Base-by-base conservation (phyloP, 2,113 vertebrate species). In the Bos indicus region DNA sequence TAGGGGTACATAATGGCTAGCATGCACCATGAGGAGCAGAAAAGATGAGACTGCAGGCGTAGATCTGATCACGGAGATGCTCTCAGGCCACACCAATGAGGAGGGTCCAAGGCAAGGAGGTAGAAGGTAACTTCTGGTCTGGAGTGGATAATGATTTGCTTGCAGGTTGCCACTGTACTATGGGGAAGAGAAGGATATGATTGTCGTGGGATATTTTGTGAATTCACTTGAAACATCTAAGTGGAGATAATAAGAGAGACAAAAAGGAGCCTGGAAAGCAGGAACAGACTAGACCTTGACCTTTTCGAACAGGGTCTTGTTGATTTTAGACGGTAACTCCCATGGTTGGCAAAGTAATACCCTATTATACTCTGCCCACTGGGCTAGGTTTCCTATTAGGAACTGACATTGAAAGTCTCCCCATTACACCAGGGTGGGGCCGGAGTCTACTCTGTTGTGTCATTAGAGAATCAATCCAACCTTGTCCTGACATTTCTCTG, bases 21-120 rank as follows among this genome's bases (percentile, higher is more conserved):
- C 48, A 17, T 7, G 12, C 0, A 3, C 14, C 23, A 6, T 0
- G 4, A n/a, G 26, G 1, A 30, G 80, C 64, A 25, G 67, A 15
- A 54, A 14, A 54, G 17, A 23, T 11, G 25, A 92, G 51, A 3
- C 19, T 21, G 21, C 46, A 23, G 51, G 30, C 17, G 4, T 2
- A 90, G 78, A 48, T 10, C 12, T 67, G 40, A 82, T 11, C 33
- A 16, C 0, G 10, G 26, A 91, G 10, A 8, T 19, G 7, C 10
- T 78, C 46, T 23, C 0, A 19, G 12, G 16, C n/a, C 87, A 82
- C 40, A 5, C 6, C 33, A 8, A 43, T 28, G n/a, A 91, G 54
- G 21, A 19, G 5, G 2, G 25, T 62, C n/a, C 48, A 77, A 43
- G 78, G 2, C 6, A 43, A 82, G 30, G 15, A 83, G 14, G 12